phyloP scores from a whole-genome alignment of 2,888 invertebrate genomes.

The Coenonympha arcania region DNA sequence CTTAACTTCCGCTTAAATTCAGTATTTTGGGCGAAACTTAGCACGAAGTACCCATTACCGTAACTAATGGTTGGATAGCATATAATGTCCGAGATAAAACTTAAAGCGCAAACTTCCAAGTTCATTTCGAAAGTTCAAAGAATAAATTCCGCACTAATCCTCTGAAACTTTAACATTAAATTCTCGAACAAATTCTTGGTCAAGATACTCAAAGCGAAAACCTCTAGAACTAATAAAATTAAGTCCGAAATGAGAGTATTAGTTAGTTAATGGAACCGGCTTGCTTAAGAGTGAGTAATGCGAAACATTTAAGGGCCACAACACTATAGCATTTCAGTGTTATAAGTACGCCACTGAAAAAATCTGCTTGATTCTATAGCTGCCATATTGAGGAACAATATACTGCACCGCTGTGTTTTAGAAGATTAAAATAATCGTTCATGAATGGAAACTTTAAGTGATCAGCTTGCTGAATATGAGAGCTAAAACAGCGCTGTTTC shows the following conservation, averaged over 20 bases:
- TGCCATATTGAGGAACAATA: conserved; percentile 27
- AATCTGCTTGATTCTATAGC: neutral
- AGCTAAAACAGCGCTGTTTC: no score
- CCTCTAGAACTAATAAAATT: conserved; percentile 23
- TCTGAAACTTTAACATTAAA: conserved; percentile 22
- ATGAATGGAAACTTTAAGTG: no score
- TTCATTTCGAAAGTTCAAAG: conserved; percentile 15
- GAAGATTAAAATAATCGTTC: no score
- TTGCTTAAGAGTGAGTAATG: conserved; percentile 18
- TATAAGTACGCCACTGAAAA: no score
- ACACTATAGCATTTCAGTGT: no score
- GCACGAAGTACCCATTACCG: conserved; percentile 1
- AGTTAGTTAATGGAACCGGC: conserved; percentile 15
- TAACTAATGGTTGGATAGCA: conserved; percentile 8
- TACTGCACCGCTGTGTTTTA: no score
- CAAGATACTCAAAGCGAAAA: conserved; percentile 23
- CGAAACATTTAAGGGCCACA: conserved; percentile 21
- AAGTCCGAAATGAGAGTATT: conserved; percentile 24
- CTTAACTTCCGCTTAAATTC: neutral
- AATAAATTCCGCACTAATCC: conserved; percentile 18
- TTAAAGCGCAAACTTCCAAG: conserved; percentile 13
- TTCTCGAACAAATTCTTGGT: conserved; percentile 20
- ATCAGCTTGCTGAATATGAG: no score
- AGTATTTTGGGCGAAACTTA: conserved; percentile 6
- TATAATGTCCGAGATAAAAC: conserved; percentile 12